Evolutionary conservation across 2,797 vertebrate species (phyloP).

Genomic region (Myiotriccus ornatus): DNA sequence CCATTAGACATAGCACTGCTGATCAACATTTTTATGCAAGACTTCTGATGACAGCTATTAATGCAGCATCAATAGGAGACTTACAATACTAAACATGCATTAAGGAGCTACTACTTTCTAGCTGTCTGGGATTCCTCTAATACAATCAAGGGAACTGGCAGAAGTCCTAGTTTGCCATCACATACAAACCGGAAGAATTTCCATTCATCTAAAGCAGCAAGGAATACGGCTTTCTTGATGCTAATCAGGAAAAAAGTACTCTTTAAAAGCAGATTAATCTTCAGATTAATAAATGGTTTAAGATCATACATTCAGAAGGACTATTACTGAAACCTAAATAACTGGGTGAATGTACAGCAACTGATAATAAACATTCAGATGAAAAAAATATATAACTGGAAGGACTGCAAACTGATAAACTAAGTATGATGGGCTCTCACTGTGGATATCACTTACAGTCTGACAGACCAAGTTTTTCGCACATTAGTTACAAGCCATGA

Average conservation of each 20-base stretch:
- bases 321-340: constrained; percentile 27
- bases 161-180: constrained; percentile 18
- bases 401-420: constrained; percentile 33
- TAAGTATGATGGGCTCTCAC: neutral
- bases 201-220: neutral
- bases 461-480: constrained; percentile 21
- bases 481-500: constrained; percentile 40
- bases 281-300: constrained; percentile 38
- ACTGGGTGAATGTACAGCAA: neutral
- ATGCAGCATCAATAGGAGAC: constrained; percentile 42
- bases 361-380: constrained; percentile 33
- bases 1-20: constrained; percentile 27
- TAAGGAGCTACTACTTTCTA: constrained; percentile 36
- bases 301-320: neutral
- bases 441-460: constrained; percentile 33
- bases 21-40: constrained; percentile 24
- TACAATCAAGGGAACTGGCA: constrained; percentile 36
- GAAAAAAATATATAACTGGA: neutral
- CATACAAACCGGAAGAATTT: constrained; percentile 13
- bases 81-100: constrained; percentile 52
- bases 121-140: constrained; percentile 36
- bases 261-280: constrained; percentile 14
- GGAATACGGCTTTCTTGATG: neutral
- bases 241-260: neutral
- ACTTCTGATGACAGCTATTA: constrained; percentile 58